Percentiles rank a stretch among this genome's conserved stretches.
Evolutionary conservation across 2,797 vertebrate genomes (phyloP).

Genomic region (Gymnodraco acuticeps): DNA sequence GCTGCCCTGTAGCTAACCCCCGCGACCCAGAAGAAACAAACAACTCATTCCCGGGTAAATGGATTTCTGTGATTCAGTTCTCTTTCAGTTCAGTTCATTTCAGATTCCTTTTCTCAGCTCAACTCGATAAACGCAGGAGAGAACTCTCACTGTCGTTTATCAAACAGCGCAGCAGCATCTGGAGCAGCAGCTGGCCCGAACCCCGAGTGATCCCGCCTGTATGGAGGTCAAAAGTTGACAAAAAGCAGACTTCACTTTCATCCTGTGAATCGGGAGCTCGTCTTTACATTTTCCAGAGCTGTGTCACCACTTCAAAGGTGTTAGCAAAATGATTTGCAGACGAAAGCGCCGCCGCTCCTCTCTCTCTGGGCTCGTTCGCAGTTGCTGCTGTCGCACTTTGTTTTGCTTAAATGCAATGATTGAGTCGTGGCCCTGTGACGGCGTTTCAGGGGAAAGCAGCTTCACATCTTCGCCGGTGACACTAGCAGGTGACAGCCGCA

Average conservation of each 20-base stretch:
- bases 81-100: slow-evolving; percentile 52
- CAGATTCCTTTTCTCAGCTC: slow-evolving; percentile 43
- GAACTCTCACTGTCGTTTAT: slow-evolving; percentile 50
- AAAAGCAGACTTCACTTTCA: slow-evolving; percentile 68
- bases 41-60: slow-evolving; percentile 19
- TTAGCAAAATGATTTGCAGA: slow-evolving; percentile 66
- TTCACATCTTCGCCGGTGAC: slow-evolving; percentile 75
- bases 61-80: slow-evolving; percentile 33
- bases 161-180: slow-evolving; percentile 55
- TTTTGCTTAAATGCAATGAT: slow-evolving; percentile 80
- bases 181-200: slow-evolving; percentile 66
- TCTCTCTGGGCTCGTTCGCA: slow-evolving; percentile 59
- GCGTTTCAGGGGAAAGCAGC: slow-evolving; percentile 57
- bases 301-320: slow-evolving; percentile 76
- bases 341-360: slow-evolving; percentile 54
- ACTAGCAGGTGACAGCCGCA: slow-evolving; percentile 75
- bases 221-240: slow-evolving; percentile 80
- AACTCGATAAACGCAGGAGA: slow-evolving; percentile 28
- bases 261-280: slow-evolving; percentile 54
- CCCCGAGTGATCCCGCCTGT: slow-evolving; percentile 59
- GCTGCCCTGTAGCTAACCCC: not conserved
- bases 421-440: slow-evolving; percentile 65
- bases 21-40: not conserved
- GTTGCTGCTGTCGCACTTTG: slow-evolving; percentile 76
- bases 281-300: slow-evolving; percentile 62